phyloP scores from a whole-genome alignment of 1,140 invertebrate species.

The Cataglyphis hispanica region DNA sequence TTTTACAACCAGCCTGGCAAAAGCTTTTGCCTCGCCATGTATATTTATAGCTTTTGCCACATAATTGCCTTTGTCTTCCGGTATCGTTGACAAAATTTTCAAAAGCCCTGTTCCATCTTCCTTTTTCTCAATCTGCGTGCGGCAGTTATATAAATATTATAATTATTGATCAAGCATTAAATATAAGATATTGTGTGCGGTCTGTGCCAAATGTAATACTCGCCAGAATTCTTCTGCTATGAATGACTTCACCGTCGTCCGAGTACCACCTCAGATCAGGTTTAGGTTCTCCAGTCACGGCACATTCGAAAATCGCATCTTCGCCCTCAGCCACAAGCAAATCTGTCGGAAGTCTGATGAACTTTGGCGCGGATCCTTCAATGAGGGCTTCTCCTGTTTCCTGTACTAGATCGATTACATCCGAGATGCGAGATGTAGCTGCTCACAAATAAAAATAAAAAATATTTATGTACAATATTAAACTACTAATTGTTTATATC shows the following conservation, averaged over 20 bases:
- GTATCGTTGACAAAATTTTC: slow-evolving; percentile 87
- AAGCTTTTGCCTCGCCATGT: slow-evolving; percentile 93
- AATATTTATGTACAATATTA: not conserved
- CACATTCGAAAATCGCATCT: slow-evolving; percentile 90
- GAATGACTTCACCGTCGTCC: slow-evolving; percentile 89
- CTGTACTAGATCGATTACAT: not conserved
- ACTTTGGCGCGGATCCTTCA: slow-evolving; percentile 88
- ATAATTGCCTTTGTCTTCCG: slow-evolving; percentile 92
- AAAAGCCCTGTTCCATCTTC: slow-evolving; percentile 88
- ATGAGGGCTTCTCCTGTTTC: slow-evolving; percentile 9
- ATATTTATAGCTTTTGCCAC: slow-evolving; percentile 91
- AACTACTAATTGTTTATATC: not conserved
- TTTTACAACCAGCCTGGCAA: slow-evolving; percentile 92
- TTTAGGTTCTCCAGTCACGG: slow-evolving; percentile 90
- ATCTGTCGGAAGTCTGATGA: slow-evolving; percentile 91
- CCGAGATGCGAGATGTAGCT: slow-evolving; percentile 52
- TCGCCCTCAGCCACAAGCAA: slow-evolving; percentile 90
- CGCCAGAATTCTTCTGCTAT: slow-evolving; percentile 86
- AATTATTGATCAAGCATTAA: not conserved
- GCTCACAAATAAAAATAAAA: not conserved
- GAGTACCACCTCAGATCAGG: slow-evolving; percentile 92
- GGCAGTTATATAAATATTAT: slow-evolving; percentile 29
- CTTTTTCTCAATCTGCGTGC: slow-evolving; percentile 83
- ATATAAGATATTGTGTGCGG: not conserved
- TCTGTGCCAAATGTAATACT: slow-evolving; percentile 39